Evolutionary conservation across 2,888 invertebrate species (phyloP).

Genomic region (Coelopa pilipes): DNA sequence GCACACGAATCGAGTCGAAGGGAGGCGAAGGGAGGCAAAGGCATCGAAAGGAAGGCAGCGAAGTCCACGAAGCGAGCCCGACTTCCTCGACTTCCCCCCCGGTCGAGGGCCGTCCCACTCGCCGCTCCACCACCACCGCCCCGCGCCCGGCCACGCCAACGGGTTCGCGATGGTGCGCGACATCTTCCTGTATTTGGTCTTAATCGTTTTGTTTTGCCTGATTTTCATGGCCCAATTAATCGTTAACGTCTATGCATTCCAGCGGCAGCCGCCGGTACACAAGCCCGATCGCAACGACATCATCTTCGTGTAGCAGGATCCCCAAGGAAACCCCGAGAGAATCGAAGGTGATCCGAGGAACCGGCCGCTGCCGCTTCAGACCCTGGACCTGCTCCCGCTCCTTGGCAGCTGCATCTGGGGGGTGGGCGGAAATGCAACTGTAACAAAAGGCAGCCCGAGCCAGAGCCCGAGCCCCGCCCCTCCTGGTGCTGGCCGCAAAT

Average conservation of each 20-base stretch:
- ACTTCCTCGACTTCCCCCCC: background rate
- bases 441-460: conserved; percentile 36
- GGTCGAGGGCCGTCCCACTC: background rate
- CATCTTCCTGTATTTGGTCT: conserved; percentile 64
- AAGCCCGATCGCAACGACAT: conserved; percentile 62
- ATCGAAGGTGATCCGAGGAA: conserved; percentile 7
- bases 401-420: conserved; percentile 5
- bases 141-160: background rate
- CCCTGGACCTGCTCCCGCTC: background rate
- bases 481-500: background rate
- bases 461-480: conserved; percentile 9
- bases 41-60: no score
- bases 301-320: conserved; percentile 57
- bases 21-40: no score
- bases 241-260: conserved; percentile 65
- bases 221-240: conserved; percentile 66
- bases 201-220: conserved; percentile 65
- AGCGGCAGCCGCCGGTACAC: conserved; percentile 61
- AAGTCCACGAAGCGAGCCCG: no score
- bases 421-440: conserved; percentile 43
- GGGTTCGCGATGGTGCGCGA: conserved; percentile 64
- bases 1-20: no score
- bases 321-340: background rate
- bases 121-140: background rate
- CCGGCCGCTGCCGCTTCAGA: background rate